Conservation (phyloP, 2,888 invertebrate genomes). For the Microplitis manilae region DNA sequence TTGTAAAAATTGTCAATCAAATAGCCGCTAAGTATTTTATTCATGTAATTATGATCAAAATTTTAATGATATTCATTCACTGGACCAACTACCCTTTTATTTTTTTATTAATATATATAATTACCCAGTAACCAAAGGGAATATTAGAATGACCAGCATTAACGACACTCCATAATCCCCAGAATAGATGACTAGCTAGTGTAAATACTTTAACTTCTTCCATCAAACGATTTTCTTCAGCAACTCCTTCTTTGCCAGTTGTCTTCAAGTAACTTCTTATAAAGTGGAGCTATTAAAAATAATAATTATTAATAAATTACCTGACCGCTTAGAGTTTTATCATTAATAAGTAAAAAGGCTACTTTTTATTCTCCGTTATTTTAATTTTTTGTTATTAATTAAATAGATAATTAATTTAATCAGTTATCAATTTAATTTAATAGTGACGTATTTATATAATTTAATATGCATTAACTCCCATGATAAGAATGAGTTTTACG, state of each 20-base stretch:
- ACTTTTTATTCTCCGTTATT: slow-evolving; percentile 1
- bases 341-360: slow-evolving; percentile 18
- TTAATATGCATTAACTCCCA: not conserved
- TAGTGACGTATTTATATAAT: not conserved
- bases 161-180: slow-evolving; percentile 93
- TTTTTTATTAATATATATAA: slow-evolving; percentile 10
- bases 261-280: slow-evolving; percentile 69
- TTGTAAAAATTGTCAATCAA: too few relatives aligned
- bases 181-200: slow-evolving; percentile 92
- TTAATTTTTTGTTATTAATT: not conserved
- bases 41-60: too few relatives aligned
- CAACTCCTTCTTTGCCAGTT: slow-evolving; percentile 70
- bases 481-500: slow-evolving; percentile 6
- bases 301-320: slow-evolving; percentile 38
- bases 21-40: too few relatives aligned
- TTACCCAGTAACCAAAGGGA: slow-evolving; percentile 95
- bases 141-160: slow-evolving; percentile 91
- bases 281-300: slow-evolving; percentile 69
- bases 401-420: not conserved
- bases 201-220: slow-evolving; percentile 88
- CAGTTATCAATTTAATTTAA: not conserved
- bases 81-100: not conserved
- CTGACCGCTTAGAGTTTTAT: slow-evolving; percentile 43
- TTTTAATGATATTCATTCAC: too few relatives aligned
- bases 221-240: slow-evolving; percentile 77